Percentiles rank a stretch among this genome's conserved stretches.
Conservation (phyloP, 2,113 vertebrate species). For the Dipodomys spectabilis region DNA sequence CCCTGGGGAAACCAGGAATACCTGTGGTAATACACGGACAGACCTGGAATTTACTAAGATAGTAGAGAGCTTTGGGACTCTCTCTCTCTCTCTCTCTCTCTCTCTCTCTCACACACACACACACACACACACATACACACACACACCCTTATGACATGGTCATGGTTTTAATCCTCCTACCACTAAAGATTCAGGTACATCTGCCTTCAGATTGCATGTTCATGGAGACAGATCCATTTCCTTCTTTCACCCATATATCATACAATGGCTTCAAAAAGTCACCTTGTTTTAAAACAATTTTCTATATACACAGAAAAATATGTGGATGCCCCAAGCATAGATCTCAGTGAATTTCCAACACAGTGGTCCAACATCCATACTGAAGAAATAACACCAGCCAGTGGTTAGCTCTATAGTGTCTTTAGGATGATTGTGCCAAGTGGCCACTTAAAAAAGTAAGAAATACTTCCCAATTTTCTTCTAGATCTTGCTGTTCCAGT, state of each 20-base stretch:
- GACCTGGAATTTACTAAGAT: background rate
- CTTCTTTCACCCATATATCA: background rate
- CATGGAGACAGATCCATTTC: background rate
- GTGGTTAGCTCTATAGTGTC: background rate
- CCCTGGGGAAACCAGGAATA: rapidly evolving
- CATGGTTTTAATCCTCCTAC: background rate
- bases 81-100: too few species aligned
- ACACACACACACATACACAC: too few species aligned
- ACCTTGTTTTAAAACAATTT: background rate
- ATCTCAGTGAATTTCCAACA: too few species aligned
- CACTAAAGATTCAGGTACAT: background rate
- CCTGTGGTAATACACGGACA: rapidly evolving
- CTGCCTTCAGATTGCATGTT: background rate
- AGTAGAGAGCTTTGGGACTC: background rate
- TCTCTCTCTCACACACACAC: too few species aligned
- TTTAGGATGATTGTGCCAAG: background rate
- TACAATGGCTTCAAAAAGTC: background rate
- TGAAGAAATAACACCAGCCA: background rate
- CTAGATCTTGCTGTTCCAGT: background rate
- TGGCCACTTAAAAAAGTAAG: background rate
- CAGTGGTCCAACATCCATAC: too few species aligned
- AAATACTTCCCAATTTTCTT: background rate
- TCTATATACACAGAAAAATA: background rate
- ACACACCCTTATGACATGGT: too few species aligned
- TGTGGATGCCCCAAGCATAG: too few species aligned